Evolutionary conservation across 2,888 invertebrate genomes (phyloP), one percentile per base, ranked within the genome.

Genomic region (Dolomedes plantarius): DNA sequence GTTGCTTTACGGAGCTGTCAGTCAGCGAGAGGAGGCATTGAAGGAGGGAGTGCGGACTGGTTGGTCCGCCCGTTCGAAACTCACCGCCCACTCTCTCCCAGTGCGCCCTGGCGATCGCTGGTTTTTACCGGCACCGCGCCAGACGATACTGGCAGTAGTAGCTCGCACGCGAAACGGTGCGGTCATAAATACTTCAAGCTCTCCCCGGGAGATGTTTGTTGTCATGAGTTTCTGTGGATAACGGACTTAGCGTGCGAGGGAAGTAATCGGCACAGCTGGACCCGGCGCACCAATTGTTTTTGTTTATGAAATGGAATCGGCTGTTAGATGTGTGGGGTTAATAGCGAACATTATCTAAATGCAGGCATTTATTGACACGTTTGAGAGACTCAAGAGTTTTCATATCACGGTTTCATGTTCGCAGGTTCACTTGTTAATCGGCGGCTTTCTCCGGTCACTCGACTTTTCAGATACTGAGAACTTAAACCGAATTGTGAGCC

Each of bases 1-100:
- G 71, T 76, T 75, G 75, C 71, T 76, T 78, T 68, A 36, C 76
- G 86, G 72, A 56, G 76, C 86, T 79, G 86, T 79, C 86, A 86
- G 75, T 86, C 80, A 86, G 72, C 19, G 5, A 76, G 65, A 32
- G 50, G 64, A 64, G 86, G 64, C 69, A 65, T 79, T 31, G 76
- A 64, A 56, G 50, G 71, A 69, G 76, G 77, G 77, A 72, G 71
- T 32, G 73, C 85, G 67, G 67, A 78, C 78, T 85, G 78, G 77
- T 79, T 79, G 85, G 78, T 50, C 85, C 78, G 74, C 74, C 74
- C 77, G 77, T 71, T 62, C 65, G 39, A 32, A 65, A 65, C 64
- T 56, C 68, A 36, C 71, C 77, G 73, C 77, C 77, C 77, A 67
- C 19, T 27, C 31, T 32, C 19, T 31, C 56, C 79, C 31, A 73